Percentiles rank a stretch among this genome's conserved stretches.
phyloP scores from a whole-genome alignment of 1,140 invertebrate genomes.

The Hycleus phaleratus region DNA sequence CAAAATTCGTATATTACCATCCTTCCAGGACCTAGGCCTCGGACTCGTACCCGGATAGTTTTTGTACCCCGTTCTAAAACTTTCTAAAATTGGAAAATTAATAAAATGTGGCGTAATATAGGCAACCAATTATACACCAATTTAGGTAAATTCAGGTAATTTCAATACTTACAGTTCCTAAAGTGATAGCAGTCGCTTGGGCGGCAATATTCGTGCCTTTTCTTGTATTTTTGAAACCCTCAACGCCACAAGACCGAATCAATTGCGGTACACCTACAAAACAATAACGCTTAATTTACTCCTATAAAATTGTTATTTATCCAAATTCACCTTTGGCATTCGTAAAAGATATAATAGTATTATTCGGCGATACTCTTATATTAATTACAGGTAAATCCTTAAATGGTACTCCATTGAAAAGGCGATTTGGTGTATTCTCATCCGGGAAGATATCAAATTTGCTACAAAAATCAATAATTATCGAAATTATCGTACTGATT shows the following conservation, averaged over 20 bases:
- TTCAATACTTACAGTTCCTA: constrained; percentile 53
- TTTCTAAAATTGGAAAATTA: constrained; percentile 51
- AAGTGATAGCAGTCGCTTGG: constrained; percentile 78
- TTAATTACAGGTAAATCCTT: constrained; percentile 74
- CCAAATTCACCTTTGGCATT: constrained; percentile 52
- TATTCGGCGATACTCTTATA: constrained; percentile 74
- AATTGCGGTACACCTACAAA: constrained; percentile 49
- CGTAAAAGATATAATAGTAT: constrained; percentile 74
- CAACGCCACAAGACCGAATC: constrained; percentile 70
- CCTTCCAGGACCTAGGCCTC: constrained; percentile 79
- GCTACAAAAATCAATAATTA: constrained; percentile 42
- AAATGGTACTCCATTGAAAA: constrained; percentile 74
- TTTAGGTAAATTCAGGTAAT: too few species aligned
- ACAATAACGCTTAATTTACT: constrained; percentile 7
- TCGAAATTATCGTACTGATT: neutral
- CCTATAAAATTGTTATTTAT: constrained; percentile 1
- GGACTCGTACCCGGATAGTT: constrained; percentile 65
- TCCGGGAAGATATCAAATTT: constrained; percentile 67
- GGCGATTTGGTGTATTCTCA: constrained; percentile 55
- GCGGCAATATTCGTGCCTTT: constrained; percentile 96
- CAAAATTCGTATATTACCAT: constrained; percentile 52
- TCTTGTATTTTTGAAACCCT: constrained; percentile 90
- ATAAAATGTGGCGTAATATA: constrained; percentile 2
- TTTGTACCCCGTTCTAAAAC: constrained; percentile 62
- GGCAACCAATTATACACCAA: constrained; percentile 4